These are phyloP conservation scores for Chaitophorus viminalis DNA, from an alignment of 2,888 invertebrate genomes.

Conservation along the genomic window DNA sequence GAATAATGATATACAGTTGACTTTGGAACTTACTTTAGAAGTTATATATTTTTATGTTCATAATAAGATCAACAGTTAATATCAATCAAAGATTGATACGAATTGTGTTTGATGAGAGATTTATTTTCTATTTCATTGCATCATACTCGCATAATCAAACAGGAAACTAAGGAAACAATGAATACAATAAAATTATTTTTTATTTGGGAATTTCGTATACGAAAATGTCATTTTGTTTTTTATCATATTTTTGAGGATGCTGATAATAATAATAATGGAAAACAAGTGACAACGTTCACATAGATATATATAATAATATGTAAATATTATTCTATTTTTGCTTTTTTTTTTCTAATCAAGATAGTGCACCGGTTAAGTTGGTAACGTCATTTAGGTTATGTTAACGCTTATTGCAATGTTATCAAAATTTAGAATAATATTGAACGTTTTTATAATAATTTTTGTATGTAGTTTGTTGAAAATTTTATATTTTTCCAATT, in stretches of 20 bases:
- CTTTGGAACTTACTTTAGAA: slow-evolving; percentile 27
- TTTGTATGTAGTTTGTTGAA: slow-evolving; percentile 12
- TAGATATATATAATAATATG: neutral
- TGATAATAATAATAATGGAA: neutral
- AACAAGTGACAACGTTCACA: too few relatives aligned
- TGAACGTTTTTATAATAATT: slow-evolving; percentile 52
- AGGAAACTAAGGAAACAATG: too few relatives aligned
- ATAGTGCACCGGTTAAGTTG: slow-evolving; percentile 44
- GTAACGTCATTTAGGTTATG: slow-evolving; percentile 52
- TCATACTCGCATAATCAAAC: neutral
- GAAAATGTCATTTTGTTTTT: neutral
- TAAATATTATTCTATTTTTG: neutral
- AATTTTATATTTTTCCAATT: neutral
- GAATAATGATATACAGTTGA: neutral
- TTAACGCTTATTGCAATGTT: slow-evolving; percentile 41
- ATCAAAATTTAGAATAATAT: slow-evolving; percentile 46
- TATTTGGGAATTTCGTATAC: neutral
- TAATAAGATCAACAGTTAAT: neutral
- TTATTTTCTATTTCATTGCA: neutral
- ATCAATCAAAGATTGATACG: neutral
- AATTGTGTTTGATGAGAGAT: neutral
- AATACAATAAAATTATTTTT: neutral
- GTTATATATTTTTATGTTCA: slow-evolving; percentile 24
- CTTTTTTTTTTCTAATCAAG: neutral
- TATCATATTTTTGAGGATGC: neutral